These are phyloP conservation scores for Sitodiplosis mosellana DNA, from an alignment of 1,140 invertebrate species.

Conservation along the genomic window DNA sequence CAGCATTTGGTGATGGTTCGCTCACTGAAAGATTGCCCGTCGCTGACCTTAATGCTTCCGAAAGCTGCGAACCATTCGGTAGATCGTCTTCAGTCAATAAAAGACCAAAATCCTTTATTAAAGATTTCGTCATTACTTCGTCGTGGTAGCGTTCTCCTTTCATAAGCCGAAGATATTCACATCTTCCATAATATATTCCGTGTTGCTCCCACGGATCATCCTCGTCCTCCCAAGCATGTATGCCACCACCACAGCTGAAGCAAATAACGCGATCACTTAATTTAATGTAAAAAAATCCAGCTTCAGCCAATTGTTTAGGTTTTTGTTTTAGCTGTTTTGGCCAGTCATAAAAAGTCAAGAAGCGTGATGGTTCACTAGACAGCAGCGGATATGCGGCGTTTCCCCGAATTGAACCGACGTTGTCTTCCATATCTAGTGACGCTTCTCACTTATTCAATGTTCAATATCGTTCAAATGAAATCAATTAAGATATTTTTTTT, in stretches of 20 bases:
- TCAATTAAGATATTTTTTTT: no score
- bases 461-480: no score
- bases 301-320: constrained; percentile 56
- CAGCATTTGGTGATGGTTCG: no score
- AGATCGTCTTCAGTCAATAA: neutral
- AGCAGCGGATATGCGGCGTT: no score
- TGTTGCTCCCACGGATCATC: constrained; percentile 81
- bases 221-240: constrained; percentile 70
- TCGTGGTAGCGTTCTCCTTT: constrained; percentile 54
- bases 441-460: no score
- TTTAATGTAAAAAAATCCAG: constrained; percentile 82
- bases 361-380: no score
- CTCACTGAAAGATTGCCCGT: no score
- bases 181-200: constrained; percentile 63
- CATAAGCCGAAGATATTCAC: constrained; percentile 48
- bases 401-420: no score
- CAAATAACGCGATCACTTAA: constrained; percentile 67
- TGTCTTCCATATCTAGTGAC: no score
- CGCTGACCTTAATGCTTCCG: no score
- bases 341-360: constrained; percentile 59
- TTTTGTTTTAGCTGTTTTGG: constrained; percentile 53
- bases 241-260: constrained; percentile 67
- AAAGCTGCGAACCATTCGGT: neutral
- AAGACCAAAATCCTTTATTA: constrained; percentile 3
- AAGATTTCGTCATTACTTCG: neutral